These are phyloP conservation scores for Riptortus pedestris DNA, from an alignment of 1,140 invertebrate genomes.

Conservation along the genomic window DNA sequence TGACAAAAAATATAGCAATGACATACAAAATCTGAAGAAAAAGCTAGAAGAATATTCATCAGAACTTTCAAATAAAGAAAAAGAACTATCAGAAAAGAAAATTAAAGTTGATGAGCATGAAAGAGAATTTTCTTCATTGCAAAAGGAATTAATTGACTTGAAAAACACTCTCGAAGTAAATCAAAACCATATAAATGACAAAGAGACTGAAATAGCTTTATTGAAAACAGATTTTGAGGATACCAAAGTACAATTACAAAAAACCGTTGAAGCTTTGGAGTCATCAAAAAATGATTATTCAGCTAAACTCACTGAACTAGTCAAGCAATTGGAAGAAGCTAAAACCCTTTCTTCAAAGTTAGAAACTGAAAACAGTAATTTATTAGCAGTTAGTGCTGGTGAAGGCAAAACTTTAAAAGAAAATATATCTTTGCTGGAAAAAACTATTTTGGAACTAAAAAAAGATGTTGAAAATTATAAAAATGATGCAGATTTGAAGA, in stretches of 20 bases:
- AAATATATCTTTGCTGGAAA: not conserved
- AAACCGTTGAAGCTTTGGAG: not conserved
- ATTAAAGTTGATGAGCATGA: conserved; percentile 34
- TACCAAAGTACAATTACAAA: conserved; percentile 1
- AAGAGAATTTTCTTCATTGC: conserved; percentile 29
- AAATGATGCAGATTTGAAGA: not conserved
- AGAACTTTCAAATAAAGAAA: conserved; percentile 39
- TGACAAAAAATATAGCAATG: conserved; percentile 40
- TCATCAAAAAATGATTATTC: not conserved
- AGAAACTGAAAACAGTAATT: not conserved
- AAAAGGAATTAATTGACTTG: conserved; percentile 35
- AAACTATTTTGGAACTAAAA: not conserved
- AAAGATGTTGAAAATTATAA: not conserved
- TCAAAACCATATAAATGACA: conserved; percentile 33
- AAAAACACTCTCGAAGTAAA: conserved; percentile 36
- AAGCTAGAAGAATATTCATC: conserved; percentile 27
- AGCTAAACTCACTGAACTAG: not conserved
- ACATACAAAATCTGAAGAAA: conserved; percentile 38
- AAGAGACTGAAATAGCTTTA: conserved; percentile 38
- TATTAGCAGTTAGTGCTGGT: not conserved
- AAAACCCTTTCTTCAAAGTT: not conserved
- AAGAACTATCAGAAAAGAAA: conserved; percentile 39
- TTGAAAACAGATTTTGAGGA: conserved; percentile 16
- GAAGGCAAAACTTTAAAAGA: not conserved
- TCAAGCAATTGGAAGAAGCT: not conserved